Evolutionary conservation across 2,797 vertebrate species (phyloP).

Genomic region (Xenopus petersii): DNA sequence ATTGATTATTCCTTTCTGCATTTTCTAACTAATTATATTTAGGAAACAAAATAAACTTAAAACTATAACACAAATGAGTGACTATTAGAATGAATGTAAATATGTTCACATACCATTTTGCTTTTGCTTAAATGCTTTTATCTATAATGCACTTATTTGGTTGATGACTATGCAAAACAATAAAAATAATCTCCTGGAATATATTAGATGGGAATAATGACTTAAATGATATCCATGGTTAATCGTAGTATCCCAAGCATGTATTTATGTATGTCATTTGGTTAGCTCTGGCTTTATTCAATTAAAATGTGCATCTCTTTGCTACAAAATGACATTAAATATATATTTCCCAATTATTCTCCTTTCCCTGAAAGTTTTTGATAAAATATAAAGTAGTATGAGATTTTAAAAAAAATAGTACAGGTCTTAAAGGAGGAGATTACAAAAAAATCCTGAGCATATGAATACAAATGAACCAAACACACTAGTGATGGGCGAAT

Average conservation of each 20-base stretch:
- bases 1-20: not conserved
- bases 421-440: no score
- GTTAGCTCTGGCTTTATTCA: slow-evolving; percentile 20
- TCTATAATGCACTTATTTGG: slow-evolving; percentile 39
- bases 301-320: slow-evolving; percentile 17
- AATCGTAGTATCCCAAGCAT: slow-evolving; percentile 29
- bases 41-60: slow-evolving; percentile 25
- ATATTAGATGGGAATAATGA: slow-evolving; percentile 35
- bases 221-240: slow-evolving; percentile 32
- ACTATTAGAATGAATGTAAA: slow-evolving; percentile 33
- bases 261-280: slow-evolving; percentile 37
- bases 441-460: no score
- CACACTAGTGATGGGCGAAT: no score
- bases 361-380: no score
- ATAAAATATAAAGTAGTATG: no score
- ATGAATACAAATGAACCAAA: no score
- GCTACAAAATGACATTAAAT: not conserved
- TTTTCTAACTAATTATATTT: slow-evolving; percentile 25
- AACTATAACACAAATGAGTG: slow-evolving; percentile 16
- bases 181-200: slow-evolving; percentile 42
- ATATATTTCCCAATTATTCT: not conserved
- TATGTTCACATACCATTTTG: slow-evolving; percentile 29
- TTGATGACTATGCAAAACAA: slow-evolving; percentile 36
- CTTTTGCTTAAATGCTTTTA: slow-evolving; percentile 36
- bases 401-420: no score